These are phyloP conservation scores for Pseudococcus jackbeardsleyi DNA, from an alignment of 2,888 invertebrate genomes.

Conservation along the genomic window DNA sequence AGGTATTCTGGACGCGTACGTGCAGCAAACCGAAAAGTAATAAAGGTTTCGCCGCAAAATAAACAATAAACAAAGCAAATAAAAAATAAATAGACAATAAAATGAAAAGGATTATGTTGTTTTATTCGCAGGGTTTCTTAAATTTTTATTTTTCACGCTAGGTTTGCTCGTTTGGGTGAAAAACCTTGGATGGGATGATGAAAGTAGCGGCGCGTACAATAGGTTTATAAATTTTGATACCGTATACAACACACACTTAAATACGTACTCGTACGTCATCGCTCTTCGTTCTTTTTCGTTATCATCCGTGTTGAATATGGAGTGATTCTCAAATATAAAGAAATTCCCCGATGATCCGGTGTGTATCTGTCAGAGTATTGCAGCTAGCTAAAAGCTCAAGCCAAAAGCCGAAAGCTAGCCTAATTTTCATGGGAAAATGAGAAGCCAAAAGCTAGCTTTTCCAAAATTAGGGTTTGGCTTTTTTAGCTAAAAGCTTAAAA, in stretches of 20 bases:
- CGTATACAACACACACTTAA: neutral
- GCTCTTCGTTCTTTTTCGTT: constrained; percentile 37
- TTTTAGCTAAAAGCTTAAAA: no score
- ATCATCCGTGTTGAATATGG: constrained; percentile 19
- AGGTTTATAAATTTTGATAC: constrained; percentile 6
- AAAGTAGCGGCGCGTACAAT: neutral
- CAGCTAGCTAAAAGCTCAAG: no score
- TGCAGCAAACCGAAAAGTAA: neutral
- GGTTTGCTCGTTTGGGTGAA: neutral
- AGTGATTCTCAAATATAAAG: neutral
- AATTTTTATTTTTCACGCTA: neutral
- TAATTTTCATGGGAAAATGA: no score
- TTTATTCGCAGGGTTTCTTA: constrained; percentile 44
- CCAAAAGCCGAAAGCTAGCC: no score
- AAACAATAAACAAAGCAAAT: constrained; percentile 40
- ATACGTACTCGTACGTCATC: neutral
- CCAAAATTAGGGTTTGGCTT: no score
- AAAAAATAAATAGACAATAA: constrained; percentile 44
- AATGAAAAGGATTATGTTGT: constrained; percentile 41
- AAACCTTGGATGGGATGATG: neutral
- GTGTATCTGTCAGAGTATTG: neutral
- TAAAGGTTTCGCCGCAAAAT: constrained; percentile 31
- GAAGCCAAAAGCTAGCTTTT: no score
- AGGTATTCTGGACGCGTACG: neutral
- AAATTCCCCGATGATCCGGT: neutral